These are phyloP conservation scores for Pycnonotus jocosus DNA, from an alignment of 2,113 vertebrate species.

Conservation along the genomic window DNA sequence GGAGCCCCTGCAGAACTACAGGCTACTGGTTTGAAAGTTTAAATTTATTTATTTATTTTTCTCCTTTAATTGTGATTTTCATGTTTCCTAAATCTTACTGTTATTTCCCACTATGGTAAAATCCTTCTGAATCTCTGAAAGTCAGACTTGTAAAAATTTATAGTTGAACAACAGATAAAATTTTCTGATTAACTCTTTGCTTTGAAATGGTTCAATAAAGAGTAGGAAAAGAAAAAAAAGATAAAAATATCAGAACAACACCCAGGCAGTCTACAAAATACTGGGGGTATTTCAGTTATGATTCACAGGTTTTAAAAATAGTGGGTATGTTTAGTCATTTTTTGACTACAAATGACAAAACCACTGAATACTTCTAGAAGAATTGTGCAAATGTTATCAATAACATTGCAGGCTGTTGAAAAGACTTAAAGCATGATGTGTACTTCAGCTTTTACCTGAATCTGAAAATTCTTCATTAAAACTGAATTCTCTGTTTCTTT, in stretches of 20 bases:
- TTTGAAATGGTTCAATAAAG: background rate
- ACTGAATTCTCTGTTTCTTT: background rate
- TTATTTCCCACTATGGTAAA: background rate
- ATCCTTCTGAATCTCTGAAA: background rate
- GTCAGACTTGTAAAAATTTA: background rate
- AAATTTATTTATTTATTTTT: background rate
- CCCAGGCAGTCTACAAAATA: background rate
- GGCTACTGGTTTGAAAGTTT: background rate
- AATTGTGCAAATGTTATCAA: background rate
- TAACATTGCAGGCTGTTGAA: background rate
- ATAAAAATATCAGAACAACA: background rate
- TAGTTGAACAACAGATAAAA: background rate
- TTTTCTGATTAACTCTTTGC: background rate
- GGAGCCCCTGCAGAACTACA: background rate
- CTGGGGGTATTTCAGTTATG: background rate
- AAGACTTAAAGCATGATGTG: background rate
- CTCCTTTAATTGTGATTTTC: background rate
- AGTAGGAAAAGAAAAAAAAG: background rate
- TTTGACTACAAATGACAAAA: background rate
- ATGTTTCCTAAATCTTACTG: background rate
- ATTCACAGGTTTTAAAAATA: background rate
- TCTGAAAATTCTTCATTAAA: background rate
- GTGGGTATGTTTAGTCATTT: background rate
- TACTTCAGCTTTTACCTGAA: background rate
- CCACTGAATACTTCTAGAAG: background rate